Percentiles rank a stretch among this genome's conserved stretches.
Conservation (phyloP, 1,140 invertebrate genomes). For the Zaprionus africanus region DNA sequence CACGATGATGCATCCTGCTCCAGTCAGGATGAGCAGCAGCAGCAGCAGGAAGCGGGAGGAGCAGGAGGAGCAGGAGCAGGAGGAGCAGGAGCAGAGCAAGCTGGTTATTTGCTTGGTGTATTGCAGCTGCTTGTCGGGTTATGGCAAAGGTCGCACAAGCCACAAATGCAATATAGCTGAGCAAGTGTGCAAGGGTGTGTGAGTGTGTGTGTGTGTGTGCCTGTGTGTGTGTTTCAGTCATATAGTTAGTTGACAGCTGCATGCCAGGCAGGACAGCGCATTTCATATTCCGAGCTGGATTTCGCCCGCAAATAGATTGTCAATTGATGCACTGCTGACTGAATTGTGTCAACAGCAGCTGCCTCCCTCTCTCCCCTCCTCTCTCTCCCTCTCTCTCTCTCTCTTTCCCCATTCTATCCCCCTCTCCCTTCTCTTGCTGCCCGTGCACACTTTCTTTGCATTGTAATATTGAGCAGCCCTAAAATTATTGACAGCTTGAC, state of each 20-base stretch:
- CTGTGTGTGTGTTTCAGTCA: not conserved
- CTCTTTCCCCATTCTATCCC: too few species aligned
- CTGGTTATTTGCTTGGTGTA: conserved; percentile 22
- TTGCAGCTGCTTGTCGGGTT: conserved; percentile 10
- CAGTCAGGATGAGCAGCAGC: not conserved
- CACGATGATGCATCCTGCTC: conserved; percentile 59
- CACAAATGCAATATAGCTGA: conserved; percentile 17
- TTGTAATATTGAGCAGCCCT: not conserved
- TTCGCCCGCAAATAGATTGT: conserved; percentile 34
- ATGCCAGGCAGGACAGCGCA: conserved; percentile 5
- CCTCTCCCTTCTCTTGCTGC: too few species aligned
- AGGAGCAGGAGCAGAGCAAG: not conserved
- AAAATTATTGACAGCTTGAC: conserved; percentile 21
- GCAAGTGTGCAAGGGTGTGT: not conserved
- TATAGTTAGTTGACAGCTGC: conserved; percentile 7
- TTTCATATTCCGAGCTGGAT: conserved; percentile 27
- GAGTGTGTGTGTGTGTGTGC: too few species aligned
- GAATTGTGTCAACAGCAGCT: conserved; percentile 39
- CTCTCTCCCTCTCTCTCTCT: not conserved
- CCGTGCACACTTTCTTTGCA: not conserved
- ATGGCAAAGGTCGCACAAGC: conserved; percentile 5
- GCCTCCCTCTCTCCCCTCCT: not conserved
- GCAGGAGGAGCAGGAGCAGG: not conserved
- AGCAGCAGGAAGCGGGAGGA: not conserved
- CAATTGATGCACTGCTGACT: conserved; percentile 34